Base-by-base conservation (phyloP, 2,113 vertebrate genomes). In the Rhynchopsitta pachyrhyncha region DNA sequence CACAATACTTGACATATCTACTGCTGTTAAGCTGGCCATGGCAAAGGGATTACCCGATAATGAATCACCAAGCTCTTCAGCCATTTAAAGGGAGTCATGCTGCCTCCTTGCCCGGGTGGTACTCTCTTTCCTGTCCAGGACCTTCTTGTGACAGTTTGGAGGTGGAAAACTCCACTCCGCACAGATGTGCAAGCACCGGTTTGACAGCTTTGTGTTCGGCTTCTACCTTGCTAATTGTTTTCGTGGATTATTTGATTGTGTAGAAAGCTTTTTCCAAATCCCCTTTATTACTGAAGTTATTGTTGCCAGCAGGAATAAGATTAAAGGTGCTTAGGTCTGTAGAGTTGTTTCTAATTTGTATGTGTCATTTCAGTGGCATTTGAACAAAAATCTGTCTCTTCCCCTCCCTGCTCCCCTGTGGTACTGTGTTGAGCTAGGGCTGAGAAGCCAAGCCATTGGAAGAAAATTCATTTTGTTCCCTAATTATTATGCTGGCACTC, bases 401-500 rank as follows among this genome's bases (percentile, higher is more conserved):
- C 85, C 94, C 97, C 96, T 98, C 93, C 85, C 89, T 95, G 89
- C 94, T 97, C 96, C 97, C 98, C 93, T 90, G 96, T 82, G 91
- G 97, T 98, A 97, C 97, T 94, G 95, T 97, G 97, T 97, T 86
- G 96, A 98, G 97, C 98, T 97, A 89, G 96, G 98, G 98, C 98
- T 97, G 96, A 97, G 97, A 98, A 98, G 98, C 97, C 97, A 98
- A 97, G 93, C 97, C 97, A 98, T 98, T 98, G 98, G 98, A 98
- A 98, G 98, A 97, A 98, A 98, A 97, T 98, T 98, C 98, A 98
- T 98, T 99, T 98, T 98, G 98, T 98, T 98, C 98, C 98, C 98
- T 99, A 99, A 99, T 99, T 99, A 98, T 98, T 99, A 99, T 99
- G 98, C 97, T 98, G 97, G 97, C 97, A 97, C 98, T 98, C 63